phyloP scores from a whole-genome alignment of 2,888 invertebrate species.

The Andrena bucephala region DNA sequence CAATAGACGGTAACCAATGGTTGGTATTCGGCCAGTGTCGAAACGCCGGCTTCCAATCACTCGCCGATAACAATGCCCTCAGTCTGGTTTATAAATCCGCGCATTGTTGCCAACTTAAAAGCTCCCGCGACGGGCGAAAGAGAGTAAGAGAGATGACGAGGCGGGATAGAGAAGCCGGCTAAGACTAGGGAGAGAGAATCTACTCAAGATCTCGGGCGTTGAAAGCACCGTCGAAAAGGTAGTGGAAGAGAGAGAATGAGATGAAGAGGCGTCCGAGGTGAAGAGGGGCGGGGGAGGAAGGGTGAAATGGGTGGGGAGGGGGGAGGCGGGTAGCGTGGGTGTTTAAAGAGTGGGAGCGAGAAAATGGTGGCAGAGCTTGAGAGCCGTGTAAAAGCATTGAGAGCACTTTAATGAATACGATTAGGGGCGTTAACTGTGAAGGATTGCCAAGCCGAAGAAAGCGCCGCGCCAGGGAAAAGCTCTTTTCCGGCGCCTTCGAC shows the following conservation, averaged over 20 bases:
- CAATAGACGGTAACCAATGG: slow-evolving; percentile 83
- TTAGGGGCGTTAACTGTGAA: slow-evolving; percentile 83
- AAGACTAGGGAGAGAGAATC: slow-evolving; percentile 60
- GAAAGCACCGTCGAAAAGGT: slow-evolving; percentile 66
- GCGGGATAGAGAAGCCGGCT: slow-evolving; percentile 28
- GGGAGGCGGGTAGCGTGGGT: slow-evolving; percentile 44
- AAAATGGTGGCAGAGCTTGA: slow-evolving; percentile 76
- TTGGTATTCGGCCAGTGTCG: slow-evolving; percentile 85
- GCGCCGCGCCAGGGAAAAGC: slow-evolving; percentile 63
- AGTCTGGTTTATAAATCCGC: slow-evolving; percentile 84
- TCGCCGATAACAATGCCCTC: slow-evolving; percentile 83
- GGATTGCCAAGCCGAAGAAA: slow-evolving; percentile 81
- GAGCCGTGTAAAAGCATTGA: slow-evolving; percentile 83
- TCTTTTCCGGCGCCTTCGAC: slow-evolving; percentile 57
- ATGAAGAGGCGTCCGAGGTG: slow-evolving; percentile 9
- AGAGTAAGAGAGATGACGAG: slow-evolving; percentile 13
- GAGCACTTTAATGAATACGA: slow-evolving; percentile 84
- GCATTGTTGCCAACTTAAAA: slow-evolving; percentile 85
- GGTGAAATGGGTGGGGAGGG: slow-evolving; percentile 16
- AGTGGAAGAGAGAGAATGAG: slow-evolving; percentile 30
- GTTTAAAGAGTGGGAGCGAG: slow-evolving; percentile 70
- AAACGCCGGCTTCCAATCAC: slow-evolving; percentile 83
- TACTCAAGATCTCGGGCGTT: slow-evolving; percentile 69
- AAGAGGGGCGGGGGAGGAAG: not conserved
- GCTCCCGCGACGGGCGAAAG: slow-evolving; percentile 66